phyloP scores from a whole-genome alignment of 2,113 vertebrate genomes.

The Cariama cristata region DNA sequence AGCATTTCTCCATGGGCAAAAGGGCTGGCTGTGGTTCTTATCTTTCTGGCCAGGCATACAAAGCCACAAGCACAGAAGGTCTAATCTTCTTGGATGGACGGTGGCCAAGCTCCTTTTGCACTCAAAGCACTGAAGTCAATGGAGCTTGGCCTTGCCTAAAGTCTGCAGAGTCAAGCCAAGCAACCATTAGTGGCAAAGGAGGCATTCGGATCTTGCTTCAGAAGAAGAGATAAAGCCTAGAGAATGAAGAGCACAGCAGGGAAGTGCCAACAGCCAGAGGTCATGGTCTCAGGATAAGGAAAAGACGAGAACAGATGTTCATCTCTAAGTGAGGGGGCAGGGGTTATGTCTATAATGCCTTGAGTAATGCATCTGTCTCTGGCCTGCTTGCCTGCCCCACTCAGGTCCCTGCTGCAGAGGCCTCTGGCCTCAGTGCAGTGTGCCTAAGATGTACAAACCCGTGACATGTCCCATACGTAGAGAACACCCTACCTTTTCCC shows the following conservation, averaged over 20 bases:
- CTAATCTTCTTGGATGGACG: slow-evolving; percentile 30
- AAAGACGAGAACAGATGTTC: not conserved
- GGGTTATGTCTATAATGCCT: not conserved
- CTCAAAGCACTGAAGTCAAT: slow-evolving; percentile 44
- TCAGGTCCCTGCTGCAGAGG: not conserved
- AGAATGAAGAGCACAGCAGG: not conserved
- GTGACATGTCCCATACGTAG: not conserved
- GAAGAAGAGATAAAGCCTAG: slow-evolving; percentile 25
- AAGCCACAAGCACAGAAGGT: slow-evolving; percentile 43
- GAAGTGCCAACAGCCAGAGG: not conserved
- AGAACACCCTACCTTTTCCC: not conserved
- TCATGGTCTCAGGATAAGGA: not conserved
- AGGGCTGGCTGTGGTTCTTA: slow-evolving; percentile 37
- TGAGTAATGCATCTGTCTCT: not conserved
- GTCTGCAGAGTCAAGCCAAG: slow-evolving; percentile 24
- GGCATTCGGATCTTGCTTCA: slow-evolving; percentile 7
- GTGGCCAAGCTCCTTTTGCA: slow-evolving; percentile 46
- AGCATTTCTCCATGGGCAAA: slow-evolving; percentile 29
- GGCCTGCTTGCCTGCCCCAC: not conserved
- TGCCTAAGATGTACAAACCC: not conserved
- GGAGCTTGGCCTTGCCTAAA: slow-evolving; percentile 52
- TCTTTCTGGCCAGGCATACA: slow-evolving; percentile 44
- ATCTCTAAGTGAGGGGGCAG: not conserved
- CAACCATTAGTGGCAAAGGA: slow-evolving; percentile 18
- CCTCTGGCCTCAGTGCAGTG: not conserved